These are phyloP conservation scores for Lutraria rhynchaena DNA, from an alignment of 1,140 invertebrate genomes.

Conservation along the genomic window DNA sequence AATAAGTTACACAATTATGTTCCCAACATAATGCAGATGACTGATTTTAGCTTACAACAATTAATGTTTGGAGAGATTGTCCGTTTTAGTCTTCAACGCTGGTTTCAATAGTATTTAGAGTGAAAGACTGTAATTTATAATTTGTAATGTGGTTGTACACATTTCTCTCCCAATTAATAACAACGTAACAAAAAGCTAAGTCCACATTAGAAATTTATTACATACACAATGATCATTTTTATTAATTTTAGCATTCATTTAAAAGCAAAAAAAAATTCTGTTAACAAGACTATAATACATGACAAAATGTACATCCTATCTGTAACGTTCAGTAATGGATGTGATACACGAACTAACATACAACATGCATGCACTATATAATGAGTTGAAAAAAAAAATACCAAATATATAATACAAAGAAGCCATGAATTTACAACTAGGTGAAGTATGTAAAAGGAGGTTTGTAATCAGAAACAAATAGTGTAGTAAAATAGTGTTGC, in stretches of 20 bases:
- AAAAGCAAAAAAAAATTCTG: slow-evolving; percentile 45
- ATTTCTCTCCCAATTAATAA: no score
- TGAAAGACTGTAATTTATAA: no score
- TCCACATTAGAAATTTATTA: slow-evolving; percentile 62
- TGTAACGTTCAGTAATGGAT: neutral
- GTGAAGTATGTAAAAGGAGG: neutral
- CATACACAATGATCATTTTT: slow-evolving; percentile 56
- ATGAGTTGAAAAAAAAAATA: neutral
- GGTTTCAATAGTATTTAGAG: no score
- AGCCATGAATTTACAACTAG: slow-evolving; percentile 46
- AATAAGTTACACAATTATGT: no score
- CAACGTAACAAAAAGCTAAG: no score
- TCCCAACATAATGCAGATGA: no score
- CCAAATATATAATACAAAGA: slow-evolving; percentile 11
- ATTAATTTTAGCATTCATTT: slow-evolving; percentile 52
- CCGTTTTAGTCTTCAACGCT: no score
- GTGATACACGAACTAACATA: neutral
- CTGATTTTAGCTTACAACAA: no score
- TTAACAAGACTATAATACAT: slow-evolving; percentile 58
- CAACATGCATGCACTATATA: slow-evolving; percentile 17
- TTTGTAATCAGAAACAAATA: neutral
- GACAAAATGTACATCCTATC: slow-evolving; percentile 26
- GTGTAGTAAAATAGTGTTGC: neutral
- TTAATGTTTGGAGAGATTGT: no score
- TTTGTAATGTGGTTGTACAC: no score